These are phyloP conservation scores for Toxonevra muliebris DNA, from an alignment of 2,888 invertebrate species.

Conservation along the genomic window DNA sequence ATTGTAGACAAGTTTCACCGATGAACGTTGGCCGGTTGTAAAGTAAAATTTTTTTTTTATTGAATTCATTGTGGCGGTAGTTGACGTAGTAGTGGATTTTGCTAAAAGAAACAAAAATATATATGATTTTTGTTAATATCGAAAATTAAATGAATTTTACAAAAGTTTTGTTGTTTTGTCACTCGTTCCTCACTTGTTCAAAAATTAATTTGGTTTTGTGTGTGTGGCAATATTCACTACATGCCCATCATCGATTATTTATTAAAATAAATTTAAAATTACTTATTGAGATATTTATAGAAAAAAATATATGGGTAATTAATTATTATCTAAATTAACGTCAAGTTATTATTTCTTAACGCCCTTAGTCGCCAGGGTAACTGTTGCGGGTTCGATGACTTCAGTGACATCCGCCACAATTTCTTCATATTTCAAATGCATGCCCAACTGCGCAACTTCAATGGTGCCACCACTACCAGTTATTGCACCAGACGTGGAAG, in stretches of 20 bases:
- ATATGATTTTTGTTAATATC: no score
- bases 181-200: no score
- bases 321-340: background rate
- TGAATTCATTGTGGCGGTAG: background rate
- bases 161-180: no score
- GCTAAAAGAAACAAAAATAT: background rate
- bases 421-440: conserved; percentile 63
- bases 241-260: background rate
- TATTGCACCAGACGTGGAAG: conserved; percentile 2
- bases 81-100: background rate
- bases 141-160: no score
- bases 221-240: background rate
- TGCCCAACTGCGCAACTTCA: conserved; percentile 49
- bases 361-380: conserved; percentile 28
- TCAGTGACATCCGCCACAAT: conserved; percentile 63
- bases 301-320: conserved; percentile 5
- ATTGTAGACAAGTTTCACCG: conserved; percentile 57
- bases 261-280: conserved; percentile 14
- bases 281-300: conserved; percentile 8
- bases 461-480: conserved; percentile 37
- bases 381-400: conserved; percentile 46
- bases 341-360: conserved; percentile 13
- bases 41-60: conserved; percentile 47
- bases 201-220: no score
- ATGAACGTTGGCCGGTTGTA: conserved; percentile 59